phyloP scores from a whole-genome alignment of 1,140 invertebrate species.

The Theocolax elegans region DNA sequence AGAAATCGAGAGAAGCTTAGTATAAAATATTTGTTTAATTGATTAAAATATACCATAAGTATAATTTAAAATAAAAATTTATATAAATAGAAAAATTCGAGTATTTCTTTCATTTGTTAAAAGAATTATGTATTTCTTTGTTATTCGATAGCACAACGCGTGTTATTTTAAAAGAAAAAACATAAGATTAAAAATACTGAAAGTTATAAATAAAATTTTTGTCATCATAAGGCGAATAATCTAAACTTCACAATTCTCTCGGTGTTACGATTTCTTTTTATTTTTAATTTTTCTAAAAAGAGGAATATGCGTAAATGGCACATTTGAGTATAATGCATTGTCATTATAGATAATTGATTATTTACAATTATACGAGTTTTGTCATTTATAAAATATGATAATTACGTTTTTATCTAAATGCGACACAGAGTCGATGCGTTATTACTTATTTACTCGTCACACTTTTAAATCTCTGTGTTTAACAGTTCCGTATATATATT shows the following conservation, averaged over 20 bases:
- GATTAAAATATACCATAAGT: no score
- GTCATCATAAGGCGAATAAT: no score
- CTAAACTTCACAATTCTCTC: neutral
- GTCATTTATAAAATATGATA: conserved; percentile 15
- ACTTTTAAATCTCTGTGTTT: conserved; percentile 37
- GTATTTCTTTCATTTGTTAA: no score
- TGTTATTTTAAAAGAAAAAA: no score
- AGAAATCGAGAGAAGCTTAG: no score
- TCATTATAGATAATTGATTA: conserved; percentile 23
- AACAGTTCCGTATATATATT: conserved; percentile 46
- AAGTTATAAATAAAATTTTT: no score
- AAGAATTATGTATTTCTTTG: no score
- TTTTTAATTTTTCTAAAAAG: conserved; percentile 33
- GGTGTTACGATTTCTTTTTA: neutral
- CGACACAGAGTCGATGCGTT: neutral
- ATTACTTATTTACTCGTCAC: neutral
- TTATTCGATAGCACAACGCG: no score
- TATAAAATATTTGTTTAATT: no score
- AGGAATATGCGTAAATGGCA: conserved; percentile 52
- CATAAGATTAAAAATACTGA: no score
- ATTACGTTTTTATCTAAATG: conserved; percentile 5
- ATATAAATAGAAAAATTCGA: no score
- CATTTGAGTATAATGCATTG: conserved; percentile 44
- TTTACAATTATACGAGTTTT: conserved; percentile 38
- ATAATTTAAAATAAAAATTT: no score